Percentiles rank a stretch among this genome's conserved stretches.
phyloP scores from a whole-genome alignment of 2,797 vertebrate species.

The Scolopax bukidnonensis region DNA sequence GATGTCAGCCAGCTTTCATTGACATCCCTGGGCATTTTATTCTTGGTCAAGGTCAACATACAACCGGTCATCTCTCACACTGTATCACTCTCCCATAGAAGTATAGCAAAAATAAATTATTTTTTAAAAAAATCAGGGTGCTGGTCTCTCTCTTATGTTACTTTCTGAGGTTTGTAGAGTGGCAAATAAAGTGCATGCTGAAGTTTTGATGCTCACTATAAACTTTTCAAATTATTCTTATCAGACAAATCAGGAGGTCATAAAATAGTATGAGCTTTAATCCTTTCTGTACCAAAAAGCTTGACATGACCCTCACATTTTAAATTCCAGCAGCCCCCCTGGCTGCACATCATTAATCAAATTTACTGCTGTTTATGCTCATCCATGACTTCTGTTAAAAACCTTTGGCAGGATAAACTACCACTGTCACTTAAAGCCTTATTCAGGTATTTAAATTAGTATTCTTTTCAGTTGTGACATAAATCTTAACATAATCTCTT shows the following conservation, averaged over 20 bases:
- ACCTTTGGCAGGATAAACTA: neutral
- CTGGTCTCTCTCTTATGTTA: neutral
- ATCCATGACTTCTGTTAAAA: neutral
- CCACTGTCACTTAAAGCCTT: neutral
- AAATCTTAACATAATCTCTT: neutral
- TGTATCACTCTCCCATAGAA: neutral
- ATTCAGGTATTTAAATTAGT: neutral
- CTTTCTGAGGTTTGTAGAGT: neutral
- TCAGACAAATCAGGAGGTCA: neutral
- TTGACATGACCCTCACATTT: neutral
- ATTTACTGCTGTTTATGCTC: neutral
- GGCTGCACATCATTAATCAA: neutral
- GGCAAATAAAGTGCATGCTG: neutral
- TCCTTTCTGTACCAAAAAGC: neutral
- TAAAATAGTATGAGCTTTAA: neutral
- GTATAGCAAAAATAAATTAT: neutral
- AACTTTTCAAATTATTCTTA: neutral
- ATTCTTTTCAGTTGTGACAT: neutral
- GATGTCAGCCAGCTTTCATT: neutral
- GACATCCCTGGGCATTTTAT: neutral
- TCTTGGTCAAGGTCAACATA: neutral
- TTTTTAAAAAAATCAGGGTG: neutral
- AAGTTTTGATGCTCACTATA: neutral
- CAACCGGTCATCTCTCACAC: neutral
- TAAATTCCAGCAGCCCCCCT: neutral